Evolutionary conservation across 2,888 invertebrate species (phyloP).

Genomic region (Meganola albula): DNA sequence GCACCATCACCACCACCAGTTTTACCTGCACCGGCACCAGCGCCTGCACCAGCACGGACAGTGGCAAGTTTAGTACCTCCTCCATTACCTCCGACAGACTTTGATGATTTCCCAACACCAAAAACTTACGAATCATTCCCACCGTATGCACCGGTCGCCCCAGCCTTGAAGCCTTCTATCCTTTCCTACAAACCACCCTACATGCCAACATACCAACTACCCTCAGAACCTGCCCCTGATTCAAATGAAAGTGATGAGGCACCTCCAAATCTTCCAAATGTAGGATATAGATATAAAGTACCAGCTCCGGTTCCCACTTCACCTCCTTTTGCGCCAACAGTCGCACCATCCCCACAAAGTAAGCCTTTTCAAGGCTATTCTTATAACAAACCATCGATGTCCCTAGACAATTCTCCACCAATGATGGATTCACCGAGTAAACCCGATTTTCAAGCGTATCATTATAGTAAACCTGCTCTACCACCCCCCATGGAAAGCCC

Average conservation of each 20-base stretch:
- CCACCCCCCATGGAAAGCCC: constrained; percentile 25
- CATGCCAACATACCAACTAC: constrained; percentile 34
- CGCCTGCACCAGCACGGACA: constrained; percentile 32
- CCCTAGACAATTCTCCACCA: constrained; percentile 33
- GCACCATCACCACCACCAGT: constrained; percentile 16
- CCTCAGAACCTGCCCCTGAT: constrained; percentile 32
- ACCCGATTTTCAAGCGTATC: constrained; percentile 53
- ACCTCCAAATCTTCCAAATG: constrained; percentile 39
- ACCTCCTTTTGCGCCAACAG: constrained; percentile 17
- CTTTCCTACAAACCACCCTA: constrained; percentile 37
- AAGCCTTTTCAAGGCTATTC: constrained; percentile 56
- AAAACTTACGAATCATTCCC: constrained; percentile 63
- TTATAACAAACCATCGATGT: constrained; percentile 54
- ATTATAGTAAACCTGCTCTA: constrained; percentile 47
- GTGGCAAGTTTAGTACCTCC: constrained; percentile 24
- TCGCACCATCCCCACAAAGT: constrained; percentile 37
- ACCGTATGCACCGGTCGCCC: constrained; percentile 45
- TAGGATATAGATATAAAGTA: constrained; percentile 55
- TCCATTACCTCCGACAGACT: constrained; percentile 34
- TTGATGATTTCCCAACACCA: constrained; percentile 53
- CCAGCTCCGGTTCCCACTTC: constrained; percentile 32
- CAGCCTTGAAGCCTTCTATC: constrained; percentile 26
- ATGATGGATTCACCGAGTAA: constrained; percentile 33
- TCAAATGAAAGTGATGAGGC: constrained; percentile 31
- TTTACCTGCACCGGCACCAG: constrained; percentile 29